phyloP scores from a whole-genome alignment of 2,888 invertebrate genomes.

The Drosophila monieri region DNA sequence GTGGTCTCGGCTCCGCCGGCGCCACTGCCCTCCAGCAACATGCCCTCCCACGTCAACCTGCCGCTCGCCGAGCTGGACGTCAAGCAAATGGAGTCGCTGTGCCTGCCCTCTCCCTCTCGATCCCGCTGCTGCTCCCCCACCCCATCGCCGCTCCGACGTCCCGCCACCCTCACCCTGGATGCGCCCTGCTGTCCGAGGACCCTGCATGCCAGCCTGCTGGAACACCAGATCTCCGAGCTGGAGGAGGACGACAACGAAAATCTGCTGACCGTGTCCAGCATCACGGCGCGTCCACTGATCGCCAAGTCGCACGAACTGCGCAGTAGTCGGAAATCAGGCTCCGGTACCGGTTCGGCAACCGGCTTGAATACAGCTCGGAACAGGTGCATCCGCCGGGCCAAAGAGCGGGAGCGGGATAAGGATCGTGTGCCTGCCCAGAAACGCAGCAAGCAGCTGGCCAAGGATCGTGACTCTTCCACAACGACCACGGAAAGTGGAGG shows the following conservation, averaged over 20 bases:
- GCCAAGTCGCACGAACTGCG: slow-evolving; percentile 88
- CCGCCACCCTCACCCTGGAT: slow-evolving; percentile 85
- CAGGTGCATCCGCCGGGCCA: slow-evolving; percentile 54
- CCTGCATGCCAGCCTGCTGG: slow-evolving; percentile 83
- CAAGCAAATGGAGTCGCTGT: slow-evolving; percentile 77
- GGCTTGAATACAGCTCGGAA: slow-evolving; percentile 55
- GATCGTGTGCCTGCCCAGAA: slow-evolving; percentile 32
- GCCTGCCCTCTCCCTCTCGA: slow-evolving; percentile 54
- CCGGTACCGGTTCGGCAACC: slow-evolving; percentile 13
- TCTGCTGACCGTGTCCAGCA: slow-evolving; percentile 89
- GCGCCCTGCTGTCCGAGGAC: slow-evolving; percentile 82
- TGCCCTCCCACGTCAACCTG: slow-evolving; percentile 56
- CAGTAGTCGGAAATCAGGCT: slow-evolving; percentile 69
- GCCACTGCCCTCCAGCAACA: slow-evolving; percentile 78
- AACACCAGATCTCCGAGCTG: slow-evolving; percentile 84
- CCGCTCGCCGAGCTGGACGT: slow-evolving; percentile 84
- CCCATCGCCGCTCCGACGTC: slow-evolving; percentile 83
- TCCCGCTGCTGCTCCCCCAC: slow-evolving; percentile 53
- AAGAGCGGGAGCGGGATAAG: slow-evolving; percentile 59
- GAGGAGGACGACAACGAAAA: slow-evolving; percentile 90
- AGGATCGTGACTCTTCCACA: slow-evolving; percentile 69
- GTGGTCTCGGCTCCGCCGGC: slow-evolving; percentile 88
- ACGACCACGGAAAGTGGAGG: slow-evolving; percentile 81
- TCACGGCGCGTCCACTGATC: slow-evolving; percentile 89
- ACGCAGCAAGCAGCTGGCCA: slow-evolving; percentile 54